Percentiles rank a stretch among this genome's conserved stretches.
phyloP scores from a whole-genome alignment of 1,140 invertebrate species.

The Neodiprion pinetum region DNA sequence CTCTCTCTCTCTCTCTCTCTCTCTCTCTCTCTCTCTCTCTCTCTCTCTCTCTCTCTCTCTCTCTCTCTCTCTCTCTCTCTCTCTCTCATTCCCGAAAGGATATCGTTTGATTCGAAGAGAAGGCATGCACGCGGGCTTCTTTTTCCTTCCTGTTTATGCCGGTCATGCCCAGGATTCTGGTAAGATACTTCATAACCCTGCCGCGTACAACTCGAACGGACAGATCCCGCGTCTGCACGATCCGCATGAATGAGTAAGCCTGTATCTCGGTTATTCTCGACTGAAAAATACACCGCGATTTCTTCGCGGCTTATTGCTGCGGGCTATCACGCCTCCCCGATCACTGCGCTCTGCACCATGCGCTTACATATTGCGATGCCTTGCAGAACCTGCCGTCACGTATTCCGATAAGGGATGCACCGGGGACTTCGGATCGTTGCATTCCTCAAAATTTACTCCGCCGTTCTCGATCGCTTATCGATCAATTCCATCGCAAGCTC shows the following conservation, averaged over 20 bases:
- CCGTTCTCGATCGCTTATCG: no score
- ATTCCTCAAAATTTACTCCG: no score
- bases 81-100: conserved; percentile 15
- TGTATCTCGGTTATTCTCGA: neutral
- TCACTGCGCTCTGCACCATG: no score
- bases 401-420: no score
- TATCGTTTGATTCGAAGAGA: conserved; percentile 17
- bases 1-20: neutral
- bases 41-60: neutral
- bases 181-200: conserved; percentile 44
- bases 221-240: no score
- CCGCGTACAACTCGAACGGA: no score
- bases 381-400: no score
- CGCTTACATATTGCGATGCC: no score
- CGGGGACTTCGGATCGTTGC: no score
- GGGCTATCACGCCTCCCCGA: neutral
- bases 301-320: neutral
- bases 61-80: conserved; percentile 8
- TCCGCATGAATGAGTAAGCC: neutral
- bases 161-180: conserved; percentile 35
- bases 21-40: neutral
- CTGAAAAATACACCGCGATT: neutral
- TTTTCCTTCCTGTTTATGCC: conserved; percentile 35
- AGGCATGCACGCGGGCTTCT: conserved; percentile 16
- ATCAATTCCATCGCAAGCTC: no score